Percentiles rank a stretch among this genome's conserved stretches.
These are phyloP conservation scores for Lasioglossum baleicum DNA, from an alignment of 1,140 invertebrate species.

Conservation along the genomic window DNA sequence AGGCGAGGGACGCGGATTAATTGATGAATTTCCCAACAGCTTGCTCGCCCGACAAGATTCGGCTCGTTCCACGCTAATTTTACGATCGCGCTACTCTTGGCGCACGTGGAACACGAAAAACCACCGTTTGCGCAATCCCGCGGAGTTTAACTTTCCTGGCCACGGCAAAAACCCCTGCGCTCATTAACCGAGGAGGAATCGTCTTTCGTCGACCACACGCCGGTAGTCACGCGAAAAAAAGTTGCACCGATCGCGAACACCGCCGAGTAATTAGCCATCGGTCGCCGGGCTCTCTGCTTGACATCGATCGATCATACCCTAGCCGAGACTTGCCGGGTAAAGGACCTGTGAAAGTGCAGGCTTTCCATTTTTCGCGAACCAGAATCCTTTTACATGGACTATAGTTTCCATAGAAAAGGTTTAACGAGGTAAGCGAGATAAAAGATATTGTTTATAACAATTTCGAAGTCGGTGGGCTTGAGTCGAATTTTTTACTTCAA, in stretches of 20 bases:
- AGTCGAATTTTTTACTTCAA: too few relatives aligned
- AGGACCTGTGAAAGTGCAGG: too few relatives aligned
- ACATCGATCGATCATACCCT: background rate
- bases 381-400: too few relatives aligned
- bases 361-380: too few relatives aligned
- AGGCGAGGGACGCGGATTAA: conserved; percentile 24
- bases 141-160: background rate
- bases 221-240: background rate
- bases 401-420: too few relatives aligned
- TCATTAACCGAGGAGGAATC: conserved; percentile 8
- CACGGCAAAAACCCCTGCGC: background rate
- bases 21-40: conserved; percentile 33
- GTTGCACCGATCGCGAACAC: background rate
- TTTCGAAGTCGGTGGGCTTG: too few relatives aligned
- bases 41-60: background rate
- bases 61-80: conserved; percentile 12
- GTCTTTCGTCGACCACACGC: background rate
- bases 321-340: too few relatives aligned
- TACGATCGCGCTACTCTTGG: background rate
- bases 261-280: background rate
- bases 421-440: too few relatives aligned
- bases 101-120: background rate
- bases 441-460: too few relatives aligned
- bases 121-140: conserved; percentile 1
- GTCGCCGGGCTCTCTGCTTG: background rate